Conservation (phyloP, 53 echinoderm and acorn worm species). For the Echinometra lucunter region DNA sequence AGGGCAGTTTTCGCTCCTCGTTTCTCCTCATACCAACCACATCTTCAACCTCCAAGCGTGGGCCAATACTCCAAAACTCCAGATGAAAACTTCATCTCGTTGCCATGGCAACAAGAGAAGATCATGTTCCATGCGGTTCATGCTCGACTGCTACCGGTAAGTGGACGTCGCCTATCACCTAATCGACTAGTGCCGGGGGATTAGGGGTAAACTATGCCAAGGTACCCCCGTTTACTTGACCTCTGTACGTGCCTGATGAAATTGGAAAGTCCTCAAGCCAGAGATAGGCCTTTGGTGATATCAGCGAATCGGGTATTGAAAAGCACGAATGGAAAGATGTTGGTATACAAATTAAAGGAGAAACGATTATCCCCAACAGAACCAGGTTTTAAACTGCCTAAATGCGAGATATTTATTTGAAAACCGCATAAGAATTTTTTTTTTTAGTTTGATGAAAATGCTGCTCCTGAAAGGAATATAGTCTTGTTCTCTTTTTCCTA, state of each 20-base stretch:
- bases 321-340: background rate
- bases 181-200: background rate
- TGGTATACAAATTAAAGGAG: background rate
- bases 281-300: background rate
- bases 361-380: background rate
- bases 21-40: background rate
- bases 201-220: slow-evolving; percentile 11
- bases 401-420: too few species aligned
- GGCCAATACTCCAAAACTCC: slow-evolving; percentile 1
- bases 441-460: background rate
- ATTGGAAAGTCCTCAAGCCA: background rate
- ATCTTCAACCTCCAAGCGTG: background rate
- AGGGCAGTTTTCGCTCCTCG: background rate
- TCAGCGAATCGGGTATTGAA: background rate
- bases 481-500: background rate
- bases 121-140: background rate
- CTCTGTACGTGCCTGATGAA: background rate
- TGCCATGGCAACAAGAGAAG: slow-evolving; percentile 28
- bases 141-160: slow-evolving; percentile 36
- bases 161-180: slow-evolving; percentile 29
- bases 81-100: slow-evolving; percentile 44
- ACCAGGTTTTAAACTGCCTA: background rate
- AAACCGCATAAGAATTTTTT: too few species aligned
- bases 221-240: slow-evolving; percentile 44
- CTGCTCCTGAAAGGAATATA: background rate